phyloP scores from a whole-genome alignment of 1,140 invertebrate genomes.

The Drosophila quadrilineata region DNA sequence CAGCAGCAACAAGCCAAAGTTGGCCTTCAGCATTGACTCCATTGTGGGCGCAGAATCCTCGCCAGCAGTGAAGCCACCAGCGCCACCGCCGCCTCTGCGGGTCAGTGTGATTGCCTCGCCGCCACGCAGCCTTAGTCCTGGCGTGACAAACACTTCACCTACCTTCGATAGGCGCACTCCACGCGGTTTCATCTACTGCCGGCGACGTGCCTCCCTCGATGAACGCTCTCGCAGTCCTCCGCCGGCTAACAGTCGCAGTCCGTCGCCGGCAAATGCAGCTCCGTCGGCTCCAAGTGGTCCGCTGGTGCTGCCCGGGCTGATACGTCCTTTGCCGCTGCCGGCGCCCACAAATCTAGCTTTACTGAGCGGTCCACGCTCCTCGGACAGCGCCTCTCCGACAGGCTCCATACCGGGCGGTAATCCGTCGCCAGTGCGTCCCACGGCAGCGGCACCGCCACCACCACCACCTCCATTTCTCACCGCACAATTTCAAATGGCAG shows the following conservation, averaged over 20 bases:
- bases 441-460: conserved; percentile 83
- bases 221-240: conserved; percentile 79
- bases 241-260: conserved; percentile 54
- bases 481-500: conserved; percentile 86
- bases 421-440: conserved; percentile 34
- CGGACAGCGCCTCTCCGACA: conserved; percentile 45
- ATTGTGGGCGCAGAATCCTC: conserved; percentile 88
- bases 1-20: conserved; percentile 90
- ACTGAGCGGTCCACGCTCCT: conserved; percentile 47
- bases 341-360: conserved; percentile 66
- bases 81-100: conserved; percentile 42
- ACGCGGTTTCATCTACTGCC: conserved; percentile 62
- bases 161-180: conserved; percentile 40
- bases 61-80: conserved; percentile 47
- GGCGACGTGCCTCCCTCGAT: conserved; percentile 58
- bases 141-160: conserved; percentile 27
- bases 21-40: conserved; percentile 97
- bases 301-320: conserved; percentile 81
- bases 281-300: conserved; percentile 68
- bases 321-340: conserved; percentile 80
- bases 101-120: conserved; percentile 65
- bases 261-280: conserved; percentile 44
- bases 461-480: conserved; percentile 87
- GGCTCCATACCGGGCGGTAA: conserved; percentile 1
- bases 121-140: conserved; percentile 57